These are phyloP conservation scores for Corvus hawaiiensis DNA, from an alignment of 2,113 vertebrate species.

Conservation along the genomic window DNA sequence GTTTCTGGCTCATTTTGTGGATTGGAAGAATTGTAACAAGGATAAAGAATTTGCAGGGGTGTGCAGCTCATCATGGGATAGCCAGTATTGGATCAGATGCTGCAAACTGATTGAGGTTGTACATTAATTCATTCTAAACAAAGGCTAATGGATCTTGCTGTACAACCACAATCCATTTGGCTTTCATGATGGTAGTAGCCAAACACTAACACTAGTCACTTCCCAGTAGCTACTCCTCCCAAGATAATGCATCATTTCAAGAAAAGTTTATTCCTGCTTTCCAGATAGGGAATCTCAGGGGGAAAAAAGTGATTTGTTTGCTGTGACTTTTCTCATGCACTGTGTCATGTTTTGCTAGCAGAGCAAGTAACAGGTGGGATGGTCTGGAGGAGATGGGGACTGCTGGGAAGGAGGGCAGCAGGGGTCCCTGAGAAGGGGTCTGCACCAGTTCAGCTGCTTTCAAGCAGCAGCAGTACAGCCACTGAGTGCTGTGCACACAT, in stretches of 20 bases:
- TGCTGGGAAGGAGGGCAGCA: not conserved
- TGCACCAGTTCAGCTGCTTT: not conserved
- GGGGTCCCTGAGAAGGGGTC: not conserved
- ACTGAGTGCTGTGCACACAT: no score
- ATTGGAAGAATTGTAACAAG: not conserved
- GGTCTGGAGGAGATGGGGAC: not conserved
- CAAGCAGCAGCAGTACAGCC: not conserved
- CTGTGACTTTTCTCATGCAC: not conserved
- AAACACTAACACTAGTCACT: not conserved
- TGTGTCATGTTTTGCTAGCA: not conserved
- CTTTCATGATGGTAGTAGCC: fast-evolving
- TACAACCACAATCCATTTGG: not conserved
- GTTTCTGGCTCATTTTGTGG: not conserved
- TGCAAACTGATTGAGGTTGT: not conserved
- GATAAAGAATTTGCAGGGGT: not conserved
- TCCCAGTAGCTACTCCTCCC: not conserved
- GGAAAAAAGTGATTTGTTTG: not conserved
- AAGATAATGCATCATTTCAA: not conserved
- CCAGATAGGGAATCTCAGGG: not conserved
- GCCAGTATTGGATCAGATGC: not conserved
- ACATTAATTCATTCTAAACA: not conserved
- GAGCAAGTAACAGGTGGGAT: not conserved
- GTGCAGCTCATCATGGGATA: not conserved
- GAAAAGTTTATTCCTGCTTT: not conserved
- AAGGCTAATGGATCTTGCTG: not conserved